These are phyloP conservation scores for Microplitis manilae DNA, from an alignment of 2,888 invertebrate species.

Conservation along the genomic window DNA sequence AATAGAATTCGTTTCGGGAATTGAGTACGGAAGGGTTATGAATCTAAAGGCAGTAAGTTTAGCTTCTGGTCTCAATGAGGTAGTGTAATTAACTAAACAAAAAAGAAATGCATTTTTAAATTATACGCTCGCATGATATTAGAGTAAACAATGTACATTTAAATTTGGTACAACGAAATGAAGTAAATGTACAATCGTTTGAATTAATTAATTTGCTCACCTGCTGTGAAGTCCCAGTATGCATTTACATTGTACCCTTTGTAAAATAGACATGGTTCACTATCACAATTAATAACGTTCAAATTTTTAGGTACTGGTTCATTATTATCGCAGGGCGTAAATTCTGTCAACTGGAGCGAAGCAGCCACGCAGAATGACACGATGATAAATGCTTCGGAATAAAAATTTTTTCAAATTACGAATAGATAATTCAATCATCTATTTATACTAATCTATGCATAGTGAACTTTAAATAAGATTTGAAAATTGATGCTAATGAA, in stretches of 20 bases:
- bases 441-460: no score
- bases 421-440: not conserved
- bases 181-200: not conserved
- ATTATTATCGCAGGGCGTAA: not conserved
- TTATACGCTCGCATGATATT: not conserved
- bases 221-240: not conserved
- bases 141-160: not conserved
- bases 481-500: no score
- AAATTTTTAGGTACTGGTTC: not conserved
- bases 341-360: not conserved
- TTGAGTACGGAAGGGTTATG: no score
- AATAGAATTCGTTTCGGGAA: no score
- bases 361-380: not conserved
- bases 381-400: not conserved
- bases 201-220: not conserved
- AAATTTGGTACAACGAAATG: not conserved
- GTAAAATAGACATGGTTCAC: conserved; percentile 51
- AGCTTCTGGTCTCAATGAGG: not conserved
- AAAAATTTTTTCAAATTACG: not conserved
- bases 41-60: not conserved
- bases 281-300: not conserved
- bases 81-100: not conserved
- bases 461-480: no score
- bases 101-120: no score
- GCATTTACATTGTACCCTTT: not conserved